These are phyloP conservation scores for Mionectes olivaceus DNA, from an alignment of 2,797 vertebrate genomes.

Conservation along the genomic window DNA sequence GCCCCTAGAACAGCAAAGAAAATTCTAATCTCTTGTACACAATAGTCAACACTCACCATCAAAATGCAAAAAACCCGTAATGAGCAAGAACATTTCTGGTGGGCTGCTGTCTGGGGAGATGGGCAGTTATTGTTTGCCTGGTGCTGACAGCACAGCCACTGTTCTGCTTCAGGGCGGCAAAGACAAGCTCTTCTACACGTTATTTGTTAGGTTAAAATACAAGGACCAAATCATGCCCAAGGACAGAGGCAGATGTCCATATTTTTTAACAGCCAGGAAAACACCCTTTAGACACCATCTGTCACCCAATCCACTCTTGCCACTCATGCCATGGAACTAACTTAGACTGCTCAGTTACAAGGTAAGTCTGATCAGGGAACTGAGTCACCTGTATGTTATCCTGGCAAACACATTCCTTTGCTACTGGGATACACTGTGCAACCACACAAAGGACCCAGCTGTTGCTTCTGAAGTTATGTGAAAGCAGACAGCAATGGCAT, in stretches of 20 bases:
- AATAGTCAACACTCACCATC: neutral
- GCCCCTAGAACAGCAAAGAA: constrained; percentile 84
- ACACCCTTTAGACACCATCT: neutral
- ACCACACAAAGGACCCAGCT: neutral
- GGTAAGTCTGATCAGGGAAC: neutral
- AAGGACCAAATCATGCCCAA: neutral
- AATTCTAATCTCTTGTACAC: neutral
- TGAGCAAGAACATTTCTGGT: neutral
- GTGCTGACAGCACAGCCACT: neutral
- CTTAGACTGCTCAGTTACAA: neutral
- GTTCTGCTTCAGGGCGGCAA: neutral
- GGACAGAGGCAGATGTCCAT: neutral
- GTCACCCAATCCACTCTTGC: neutral
- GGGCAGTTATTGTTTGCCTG: neutral
- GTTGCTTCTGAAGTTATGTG: neutral
- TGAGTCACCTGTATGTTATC: neutral
- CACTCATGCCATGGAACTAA: neutral
- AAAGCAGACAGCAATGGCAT: neutral
- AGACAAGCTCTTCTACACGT: neutral
- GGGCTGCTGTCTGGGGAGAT: neutral
- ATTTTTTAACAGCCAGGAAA: neutral
- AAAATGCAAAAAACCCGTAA: neutral
- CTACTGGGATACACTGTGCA: neutral
- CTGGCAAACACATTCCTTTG: neutral
- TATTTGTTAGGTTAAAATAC: neutral